phyloP scores from a whole-genome alignment of 2,113 vertebrate species.

The Orcinus orca region DNA sequence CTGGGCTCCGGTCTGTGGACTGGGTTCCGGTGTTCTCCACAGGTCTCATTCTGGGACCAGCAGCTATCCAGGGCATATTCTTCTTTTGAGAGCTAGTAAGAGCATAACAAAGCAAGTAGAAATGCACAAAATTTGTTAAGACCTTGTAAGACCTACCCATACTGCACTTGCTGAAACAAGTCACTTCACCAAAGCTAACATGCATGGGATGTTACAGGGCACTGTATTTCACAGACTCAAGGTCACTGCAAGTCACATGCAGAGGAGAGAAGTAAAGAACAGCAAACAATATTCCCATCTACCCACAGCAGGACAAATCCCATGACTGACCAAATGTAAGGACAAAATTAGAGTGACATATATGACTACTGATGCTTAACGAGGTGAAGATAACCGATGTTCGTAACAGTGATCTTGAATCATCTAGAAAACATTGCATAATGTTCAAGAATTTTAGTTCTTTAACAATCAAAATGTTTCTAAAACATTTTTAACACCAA shows the following conservation, averaged over 20 bases:
- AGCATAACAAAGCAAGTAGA: not conserved
- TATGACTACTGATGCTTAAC: not conserved
- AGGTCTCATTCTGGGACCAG: not conserved
- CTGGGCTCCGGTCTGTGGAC: not conserved
- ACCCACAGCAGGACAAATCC: not conserved
- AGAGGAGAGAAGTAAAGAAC: not conserved
- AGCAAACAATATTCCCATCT: not conserved
- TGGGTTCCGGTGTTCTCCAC: fast-evolving
- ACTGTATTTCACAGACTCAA: not conserved
- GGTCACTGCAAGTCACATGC: not conserved
- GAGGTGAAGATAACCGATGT: not conserved
- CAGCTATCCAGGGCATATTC: not conserved
- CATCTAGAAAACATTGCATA: not conserved
- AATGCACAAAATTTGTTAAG: not conserved
- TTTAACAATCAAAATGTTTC: not conserved
- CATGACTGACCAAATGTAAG: not conserved
- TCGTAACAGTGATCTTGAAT: not conserved
- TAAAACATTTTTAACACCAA: not conserved
- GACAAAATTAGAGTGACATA: not conserved
- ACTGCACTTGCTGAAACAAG: not conserved
- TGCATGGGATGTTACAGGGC: not conserved
- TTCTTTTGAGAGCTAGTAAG: not conserved
- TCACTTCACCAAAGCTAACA: not conserved
- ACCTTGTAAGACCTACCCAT: not conserved
- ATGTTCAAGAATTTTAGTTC: not conserved